Base-by-base conservation (phyloP, 2,888 invertebrate genomes). In the Carcina quercana region DNA sequence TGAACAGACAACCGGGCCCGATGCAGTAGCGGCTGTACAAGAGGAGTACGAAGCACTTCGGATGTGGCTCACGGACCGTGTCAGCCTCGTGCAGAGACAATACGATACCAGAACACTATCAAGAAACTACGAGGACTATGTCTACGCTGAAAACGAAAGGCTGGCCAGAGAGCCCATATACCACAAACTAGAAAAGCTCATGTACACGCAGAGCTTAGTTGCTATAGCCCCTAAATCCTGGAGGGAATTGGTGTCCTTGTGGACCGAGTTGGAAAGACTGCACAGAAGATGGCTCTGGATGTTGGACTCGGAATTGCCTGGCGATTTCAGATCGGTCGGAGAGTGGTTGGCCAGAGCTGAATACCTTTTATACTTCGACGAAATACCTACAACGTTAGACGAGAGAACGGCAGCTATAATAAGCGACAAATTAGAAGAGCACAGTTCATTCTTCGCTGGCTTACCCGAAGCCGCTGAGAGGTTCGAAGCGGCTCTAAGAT, bases 331-430 rank as follows among this genome's bases (percentile, higher is more conserved):
- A 36, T 86, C 89, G 42, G 88, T 96, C 10, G 97, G 95, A 30
- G 93, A 94, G 66, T 97, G 97, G 96, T 74, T 98, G 30, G 92
- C 93, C 38, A 89, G 90, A 49, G 97, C 96, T 11, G 96, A 96
- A 67, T 90, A 90, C 55, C 74, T 94, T 30, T 73, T 96, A 30
- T 87, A 90, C 46, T 91, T 91, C 45, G 93, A 95, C 59, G 92
- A 95, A 64, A 91, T 95, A 56, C 93, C 95, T 4, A 87, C 88
- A 24, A 88, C 87, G 31, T 91, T 95, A 88, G 95, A 96, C 58
- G 95, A 96, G 74, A 92, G 93, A 69, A 94, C 95, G 21, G 95
- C 95, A 13, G 89, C 92, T 13, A 88, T 95, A 34, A 94, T 95
- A 42, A 95, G 95, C 56, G 89, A 91, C 56, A 95, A 95, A 73